These are phyloP conservation scores for Notospermus geniculatus DNA, from an alignment of 1,140 invertebrate species.

Conservation along the genomic window DNA sequence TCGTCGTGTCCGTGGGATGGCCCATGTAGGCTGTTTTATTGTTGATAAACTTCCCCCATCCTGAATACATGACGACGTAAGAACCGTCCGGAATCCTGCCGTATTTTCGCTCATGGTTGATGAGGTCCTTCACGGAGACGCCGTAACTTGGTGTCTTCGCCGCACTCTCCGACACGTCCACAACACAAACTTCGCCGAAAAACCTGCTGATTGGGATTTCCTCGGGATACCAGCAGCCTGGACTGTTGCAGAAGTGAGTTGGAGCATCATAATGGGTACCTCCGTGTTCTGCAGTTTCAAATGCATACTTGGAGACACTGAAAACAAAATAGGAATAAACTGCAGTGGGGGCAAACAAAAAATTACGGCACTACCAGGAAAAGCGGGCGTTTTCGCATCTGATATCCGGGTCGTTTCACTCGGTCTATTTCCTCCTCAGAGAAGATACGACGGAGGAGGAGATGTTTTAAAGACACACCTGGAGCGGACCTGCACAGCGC, in stretches of 20 bases:
- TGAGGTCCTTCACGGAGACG: slow-evolving; percentile 42
- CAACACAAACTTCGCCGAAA: slow-evolving; percentile 60
- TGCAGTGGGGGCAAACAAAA: too few relatives aligned
- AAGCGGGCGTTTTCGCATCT: too few relatives aligned
- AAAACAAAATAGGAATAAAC: too few relatives aligned
- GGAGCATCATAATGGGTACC: slow-evolving; percentile 71
- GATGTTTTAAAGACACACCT: too few relatives aligned
- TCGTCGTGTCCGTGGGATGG: background rate
- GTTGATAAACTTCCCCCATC: slow-evolving; percentile 54
- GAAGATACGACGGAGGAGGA: too few relatives aligned
- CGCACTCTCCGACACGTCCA: slow-evolving; percentile 60
- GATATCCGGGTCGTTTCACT: too few relatives aligned
- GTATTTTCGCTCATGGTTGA: slow-evolving; percentile 55
- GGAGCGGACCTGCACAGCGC: too few relatives aligned
- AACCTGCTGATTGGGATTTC: slow-evolving; percentile 65
- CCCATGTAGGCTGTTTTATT: background rate
- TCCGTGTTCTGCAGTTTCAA: slow-evolving; percentile 63
- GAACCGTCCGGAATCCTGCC: slow-evolving; percentile 52
- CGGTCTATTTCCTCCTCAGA: too few relatives aligned
- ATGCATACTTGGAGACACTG: slow-evolving; percentile 62
- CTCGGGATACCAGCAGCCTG: slow-evolving; percentile 59
- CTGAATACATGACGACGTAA: slow-evolving; percentile 61
- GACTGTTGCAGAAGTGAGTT: slow-evolving; percentile 60
- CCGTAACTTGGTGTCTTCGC: slow-evolving; percentile 32
- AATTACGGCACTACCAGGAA: too few relatives aligned